Evolutionary conservation across 2,113 vertebrate genomes (phyloP).

Genomic region (Antechinus stuartii): DNA sequence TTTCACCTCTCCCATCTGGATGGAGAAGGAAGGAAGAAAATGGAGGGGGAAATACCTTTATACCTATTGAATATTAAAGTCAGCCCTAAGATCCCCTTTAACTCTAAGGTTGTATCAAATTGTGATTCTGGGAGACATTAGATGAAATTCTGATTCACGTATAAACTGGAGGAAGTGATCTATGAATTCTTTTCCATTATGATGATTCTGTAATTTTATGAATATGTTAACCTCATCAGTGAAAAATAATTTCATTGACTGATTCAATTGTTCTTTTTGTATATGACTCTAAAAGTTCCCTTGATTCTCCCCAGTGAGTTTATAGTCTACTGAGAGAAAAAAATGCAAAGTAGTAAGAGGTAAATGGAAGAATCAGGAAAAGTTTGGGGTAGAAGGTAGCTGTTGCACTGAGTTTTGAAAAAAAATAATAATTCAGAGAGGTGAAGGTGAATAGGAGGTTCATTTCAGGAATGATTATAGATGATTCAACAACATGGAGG

Average conservation of each 20-base stretch:
- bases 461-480: background rate
- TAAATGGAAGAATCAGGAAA: background rate
- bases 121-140: background rate
- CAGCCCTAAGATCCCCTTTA: background rate
- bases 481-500: background rate
- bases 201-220: background rate
- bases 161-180: background rate
- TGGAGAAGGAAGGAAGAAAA: background rate
- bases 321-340: background rate
- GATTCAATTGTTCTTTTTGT: background rate
- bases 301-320: background rate
- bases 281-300: background rate
- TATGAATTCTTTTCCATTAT: background rate
- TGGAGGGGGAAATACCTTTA: background rate
- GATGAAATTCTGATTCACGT: background rate
- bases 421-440: background rate
- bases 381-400: background rate
- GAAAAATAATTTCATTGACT: background rate
- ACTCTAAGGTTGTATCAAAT: background rate
- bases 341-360: background rate
- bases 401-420: background rate
- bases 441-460: background rate
- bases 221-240: background rate
- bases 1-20: slow-evolving; percentile 1
- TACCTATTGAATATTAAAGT: background rate